These are phyloP conservation scores for Chrysolina haemoptera DNA, from an alignment of 2,888 invertebrate species.

Conservation along the genomic window DNA sequence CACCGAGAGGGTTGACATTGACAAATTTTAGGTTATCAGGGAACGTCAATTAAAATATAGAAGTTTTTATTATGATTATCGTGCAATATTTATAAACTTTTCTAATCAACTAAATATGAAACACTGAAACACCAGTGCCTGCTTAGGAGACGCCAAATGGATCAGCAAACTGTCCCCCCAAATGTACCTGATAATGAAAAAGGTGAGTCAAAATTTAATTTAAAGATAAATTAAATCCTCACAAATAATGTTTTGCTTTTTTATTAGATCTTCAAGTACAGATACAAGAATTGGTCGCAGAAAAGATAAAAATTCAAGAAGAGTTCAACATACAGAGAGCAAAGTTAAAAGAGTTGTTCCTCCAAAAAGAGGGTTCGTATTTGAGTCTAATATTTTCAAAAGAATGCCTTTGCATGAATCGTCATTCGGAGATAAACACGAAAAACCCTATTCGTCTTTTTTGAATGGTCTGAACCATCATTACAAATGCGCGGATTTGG, in stretches of 20 bases:
- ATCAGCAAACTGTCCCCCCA: slow-evolving; percentile 38
- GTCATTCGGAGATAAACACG: no score
- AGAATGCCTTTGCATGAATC: no score
- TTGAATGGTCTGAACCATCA: no score
- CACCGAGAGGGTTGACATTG: no score
- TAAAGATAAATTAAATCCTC: neutral
- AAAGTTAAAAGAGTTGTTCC: slow-evolving; percentile 92
- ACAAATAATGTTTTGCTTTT: slow-evolving; percentile 6
- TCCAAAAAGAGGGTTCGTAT: slow-evolving; percentile 87
- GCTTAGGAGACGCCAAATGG: slow-evolving; percentile 40
- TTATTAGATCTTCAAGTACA: slow-evolving; percentile 53
- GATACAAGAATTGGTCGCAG: slow-evolving; percentile 68
- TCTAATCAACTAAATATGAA: slow-evolving; percentile 29
- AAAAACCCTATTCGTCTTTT: no score
- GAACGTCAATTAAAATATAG: slow-evolving; percentile 22
- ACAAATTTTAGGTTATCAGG: slow-evolving; percentile 28
- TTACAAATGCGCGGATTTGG: no score
- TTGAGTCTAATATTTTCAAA: no score
- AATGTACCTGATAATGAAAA: slow-evolving; percentile 41
- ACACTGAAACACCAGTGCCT: slow-evolving; percentile 28
- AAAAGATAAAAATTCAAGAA: slow-evolving; percentile 81
- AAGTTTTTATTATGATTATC: slow-evolving; percentile 24
- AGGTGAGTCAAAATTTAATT: slow-evolving; percentile 34
- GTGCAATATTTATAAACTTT: slow-evolving; percentile 14
- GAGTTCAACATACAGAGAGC: slow-evolving; percentile 94